These are phyloP conservation scores for Ectropis grisescens DNA, from an alignment of 1,140 invertebrate species.

Conservation along the genomic window DNA sequence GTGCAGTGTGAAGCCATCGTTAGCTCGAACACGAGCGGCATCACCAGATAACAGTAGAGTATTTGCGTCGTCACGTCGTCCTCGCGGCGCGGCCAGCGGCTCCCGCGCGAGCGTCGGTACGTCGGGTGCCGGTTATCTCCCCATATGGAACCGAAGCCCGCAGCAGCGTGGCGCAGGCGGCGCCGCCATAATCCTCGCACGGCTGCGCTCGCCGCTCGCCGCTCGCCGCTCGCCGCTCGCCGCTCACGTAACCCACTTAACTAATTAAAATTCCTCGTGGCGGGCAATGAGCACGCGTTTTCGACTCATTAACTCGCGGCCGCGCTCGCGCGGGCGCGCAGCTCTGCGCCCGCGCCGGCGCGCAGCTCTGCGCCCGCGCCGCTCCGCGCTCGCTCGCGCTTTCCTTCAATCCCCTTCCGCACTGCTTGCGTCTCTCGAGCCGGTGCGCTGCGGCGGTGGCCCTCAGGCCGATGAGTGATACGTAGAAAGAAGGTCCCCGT, in stretches of 20 bases:
- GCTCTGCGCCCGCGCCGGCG: too few species aligned
- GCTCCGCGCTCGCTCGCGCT: not conserved
- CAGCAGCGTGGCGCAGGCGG: constrained; percentile 1
- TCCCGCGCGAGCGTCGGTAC: constrained; percentile 4
- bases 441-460: not conserved
- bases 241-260: constrained; percentile 31
- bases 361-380: not conserved
- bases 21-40: too few species aligned
- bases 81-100: too few species aligned
- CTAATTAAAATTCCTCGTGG: constrained; percentile 43
- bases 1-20: too few species aligned
- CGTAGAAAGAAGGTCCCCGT: too few species aligned
- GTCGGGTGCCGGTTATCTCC: not conserved
- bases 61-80: too few species aligned
- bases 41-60: too few species aligned
- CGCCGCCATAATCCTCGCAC: constrained; percentile 17
- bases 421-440: not conserved
- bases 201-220: too few species aligned
- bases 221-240: too few species aligned
- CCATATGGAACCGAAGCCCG: not conserved
- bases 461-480: too few species aligned
- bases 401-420: not conserved
- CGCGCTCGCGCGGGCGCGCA: constrained; percentile 1
- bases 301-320: constrained; percentile 23
- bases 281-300: constrained; percentile 27